phyloP scores from a whole-genome alignment of 2,797 vertebrate species.

The Pelochelys cantorii region DNA sequence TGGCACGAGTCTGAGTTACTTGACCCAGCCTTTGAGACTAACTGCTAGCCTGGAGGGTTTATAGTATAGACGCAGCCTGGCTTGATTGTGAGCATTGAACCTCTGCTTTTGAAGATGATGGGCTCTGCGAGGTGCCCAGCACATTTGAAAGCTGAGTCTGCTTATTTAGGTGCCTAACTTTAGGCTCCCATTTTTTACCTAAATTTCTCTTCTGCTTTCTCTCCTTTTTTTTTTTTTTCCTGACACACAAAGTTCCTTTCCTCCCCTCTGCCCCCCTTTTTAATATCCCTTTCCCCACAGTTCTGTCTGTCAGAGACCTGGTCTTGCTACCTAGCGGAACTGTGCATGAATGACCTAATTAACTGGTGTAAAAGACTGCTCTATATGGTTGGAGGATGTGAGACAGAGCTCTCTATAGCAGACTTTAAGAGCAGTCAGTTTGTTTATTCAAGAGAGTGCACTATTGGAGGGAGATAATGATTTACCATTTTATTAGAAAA shows the following conservation, averaged over 20 bases:
- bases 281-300: background rate
- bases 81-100: background rate
- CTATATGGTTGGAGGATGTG: background rate
- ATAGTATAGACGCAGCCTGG: background rate
- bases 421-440: background rate
- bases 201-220: background rate
- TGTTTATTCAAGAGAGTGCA: background rate
- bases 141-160: conserved; percentile 64
- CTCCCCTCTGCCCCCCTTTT: background rate
- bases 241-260: background rate
- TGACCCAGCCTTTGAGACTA: background rate
- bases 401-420: background rate
- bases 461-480: background rate
- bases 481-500: conserved; percentile 18
- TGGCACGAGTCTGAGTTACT: too few species aligned
- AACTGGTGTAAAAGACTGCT: background rate
- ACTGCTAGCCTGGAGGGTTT: background rate
- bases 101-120: conserved; percentile 46
- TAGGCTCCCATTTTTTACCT: background rate
- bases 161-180: conserved; percentile 60
- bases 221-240: background rate
- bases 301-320: background rate
- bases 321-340: background rate
- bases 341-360: background rate
- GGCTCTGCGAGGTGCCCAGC: conserved; percentile 31